A percentile compares a stretch with the other conserved stretches of the same genome.
Conservation (phyloP, 2,797 vertebrate genomes). For the Myotis pilosus region DNA sequence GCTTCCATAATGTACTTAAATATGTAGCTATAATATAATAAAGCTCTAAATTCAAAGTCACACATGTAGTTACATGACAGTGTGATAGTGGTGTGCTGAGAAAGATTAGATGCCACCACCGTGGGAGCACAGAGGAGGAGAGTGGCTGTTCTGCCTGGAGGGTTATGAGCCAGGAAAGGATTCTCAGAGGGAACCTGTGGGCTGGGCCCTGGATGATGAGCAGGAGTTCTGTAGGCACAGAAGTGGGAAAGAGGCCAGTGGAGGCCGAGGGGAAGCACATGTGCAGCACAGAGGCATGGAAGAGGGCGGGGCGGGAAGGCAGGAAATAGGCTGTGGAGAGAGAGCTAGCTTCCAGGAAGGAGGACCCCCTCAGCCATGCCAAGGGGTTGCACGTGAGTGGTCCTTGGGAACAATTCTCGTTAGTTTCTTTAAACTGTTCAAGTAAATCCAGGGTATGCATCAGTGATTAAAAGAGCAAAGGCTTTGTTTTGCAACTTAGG, state of each 20-base stretch:
- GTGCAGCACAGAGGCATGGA: background rate
- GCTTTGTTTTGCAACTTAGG: background rate
- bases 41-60: background rate
- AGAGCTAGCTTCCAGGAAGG: background rate
- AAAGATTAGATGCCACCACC: background rate
- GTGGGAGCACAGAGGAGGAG: background rate
- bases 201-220: background rate
- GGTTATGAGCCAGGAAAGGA: background rate
- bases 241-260: background rate
- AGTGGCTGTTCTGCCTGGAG: background rate
- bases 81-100: fast-evolving
- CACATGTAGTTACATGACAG: fast-evolving
- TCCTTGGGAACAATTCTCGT: background rate
- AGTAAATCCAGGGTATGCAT: background rate
- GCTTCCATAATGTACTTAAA: background rate
- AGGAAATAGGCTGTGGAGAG: background rate
- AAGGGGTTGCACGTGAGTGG: fast-evolving
- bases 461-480: background rate
- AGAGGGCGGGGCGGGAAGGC: fast-evolving
- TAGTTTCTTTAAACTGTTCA: background rate
- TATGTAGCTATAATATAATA: fast-evolving
- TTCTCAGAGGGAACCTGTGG: background rate
- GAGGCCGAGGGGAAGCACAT: background rate
- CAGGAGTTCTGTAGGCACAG: background rate
- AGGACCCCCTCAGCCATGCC: background rate